Percentiles rank a stretch among this genome's conserved stretches.
phyloP scores from a whole-genome alignment of 2,888 invertebrate genomes.

The Ramazzottius varieornatus region DNA sequence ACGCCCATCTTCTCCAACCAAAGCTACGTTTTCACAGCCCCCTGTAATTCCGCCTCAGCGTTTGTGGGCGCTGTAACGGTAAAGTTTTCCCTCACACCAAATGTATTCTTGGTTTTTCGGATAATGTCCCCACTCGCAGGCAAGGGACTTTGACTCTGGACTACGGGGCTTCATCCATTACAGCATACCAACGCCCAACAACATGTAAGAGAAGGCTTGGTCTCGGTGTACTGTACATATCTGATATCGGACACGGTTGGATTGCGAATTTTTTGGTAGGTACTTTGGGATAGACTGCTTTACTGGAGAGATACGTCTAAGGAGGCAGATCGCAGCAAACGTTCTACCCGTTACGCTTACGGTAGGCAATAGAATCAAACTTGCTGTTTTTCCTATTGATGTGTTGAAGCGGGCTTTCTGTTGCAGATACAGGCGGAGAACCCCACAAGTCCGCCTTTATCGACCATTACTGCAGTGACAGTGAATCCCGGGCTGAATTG shows the following conservation, averaged over 20 bases:
- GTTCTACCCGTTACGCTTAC: not conserved
- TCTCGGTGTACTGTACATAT: not conserved
- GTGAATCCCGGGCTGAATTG: not conserved
- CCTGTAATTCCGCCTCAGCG: not conserved
- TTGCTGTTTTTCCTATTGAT: not conserved
- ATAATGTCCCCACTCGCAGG: not conserved
- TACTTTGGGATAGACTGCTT: not conserved
- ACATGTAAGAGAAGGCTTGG: not conserved
- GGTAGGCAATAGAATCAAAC: not conserved
- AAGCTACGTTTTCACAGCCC: not conserved
- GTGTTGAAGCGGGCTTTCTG: too few species aligned
- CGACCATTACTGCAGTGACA: not conserved
- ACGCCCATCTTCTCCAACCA: not conserved
- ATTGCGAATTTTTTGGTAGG: not conserved
- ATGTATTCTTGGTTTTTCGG: not conserved
- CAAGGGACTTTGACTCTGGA: not conserved
- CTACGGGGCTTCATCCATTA: not conserved
- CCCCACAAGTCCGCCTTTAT: not conserved
- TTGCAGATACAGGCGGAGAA: conserved; percentile 1
- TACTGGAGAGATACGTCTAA: not conserved
- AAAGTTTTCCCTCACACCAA: not conserved
- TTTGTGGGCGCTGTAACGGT: not conserved
- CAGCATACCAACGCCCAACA: not conserved
- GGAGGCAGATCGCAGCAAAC: not conserved
- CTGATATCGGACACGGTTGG: too few species aligned